Conservation (phyloP, 2,888 invertebrate genomes). For the Deilephila elpenor region DNA sequence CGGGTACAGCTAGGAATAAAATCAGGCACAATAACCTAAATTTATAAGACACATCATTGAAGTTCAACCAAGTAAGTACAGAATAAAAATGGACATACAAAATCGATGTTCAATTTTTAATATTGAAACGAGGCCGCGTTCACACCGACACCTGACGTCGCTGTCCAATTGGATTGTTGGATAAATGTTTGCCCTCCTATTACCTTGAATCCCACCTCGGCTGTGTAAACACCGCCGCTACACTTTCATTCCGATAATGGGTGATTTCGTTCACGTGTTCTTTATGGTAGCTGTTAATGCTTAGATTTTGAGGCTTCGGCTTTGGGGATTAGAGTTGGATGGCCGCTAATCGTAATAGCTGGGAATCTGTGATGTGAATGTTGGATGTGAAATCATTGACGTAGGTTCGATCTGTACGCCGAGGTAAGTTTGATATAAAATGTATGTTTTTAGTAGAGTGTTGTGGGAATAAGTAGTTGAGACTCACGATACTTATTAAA, state of each 20-base stretch:
- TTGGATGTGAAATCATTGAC: no score
- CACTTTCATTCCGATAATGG: constrained; percentile 48
- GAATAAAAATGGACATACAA: background rate
- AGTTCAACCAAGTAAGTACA: background rate
- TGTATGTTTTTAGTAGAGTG: no score
- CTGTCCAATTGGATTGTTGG: constrained; percentile 38
- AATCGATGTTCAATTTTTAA: constrained; percentile 25
- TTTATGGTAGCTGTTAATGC: constrained; percentile 1
- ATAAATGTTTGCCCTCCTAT: constrained; percentile 52
- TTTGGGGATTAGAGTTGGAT: no score
- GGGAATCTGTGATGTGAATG: no score
- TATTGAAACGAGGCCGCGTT: constrained; percentile 24
- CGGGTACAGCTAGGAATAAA: no score
- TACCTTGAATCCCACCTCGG: constrained; percentile 47
- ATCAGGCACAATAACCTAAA: no score
- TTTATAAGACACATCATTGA: background rate
- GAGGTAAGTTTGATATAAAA: no score
- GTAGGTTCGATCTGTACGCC: no score
- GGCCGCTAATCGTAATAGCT: no score
- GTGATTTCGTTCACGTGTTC: constrained; percentile 24
- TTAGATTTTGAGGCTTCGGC: background rate
- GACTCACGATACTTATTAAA: no score
- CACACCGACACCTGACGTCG: constrained; percentile 35
- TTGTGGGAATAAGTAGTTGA: no score
- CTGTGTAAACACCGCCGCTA: constrained; percentile 42